Evolutionary conservation across 2,888 invertebrate species (phyloP).

Genomic region (Dexiosoma caninum): DNA sequence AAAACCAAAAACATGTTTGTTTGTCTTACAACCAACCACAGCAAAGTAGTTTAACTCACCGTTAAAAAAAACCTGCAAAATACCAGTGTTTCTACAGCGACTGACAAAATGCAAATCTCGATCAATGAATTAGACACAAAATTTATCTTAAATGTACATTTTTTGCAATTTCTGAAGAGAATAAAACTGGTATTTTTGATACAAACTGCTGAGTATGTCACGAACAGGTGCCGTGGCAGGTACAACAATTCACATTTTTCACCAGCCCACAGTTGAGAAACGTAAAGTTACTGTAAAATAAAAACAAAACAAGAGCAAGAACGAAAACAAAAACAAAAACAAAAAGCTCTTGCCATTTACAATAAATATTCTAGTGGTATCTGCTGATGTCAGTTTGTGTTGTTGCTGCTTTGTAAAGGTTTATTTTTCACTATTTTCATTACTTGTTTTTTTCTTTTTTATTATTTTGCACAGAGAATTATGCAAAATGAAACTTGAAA

Average conservation of each 20-base stretch:
- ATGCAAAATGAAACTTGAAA: slow-evolving; percentile 55
- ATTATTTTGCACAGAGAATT: slow-evolving; percentile 26
- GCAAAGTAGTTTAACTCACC: slow-evolving; percentile 22
- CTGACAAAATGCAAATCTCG: slow-evolving; percentile 55
- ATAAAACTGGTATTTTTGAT: slow-evolving; percentile 42
- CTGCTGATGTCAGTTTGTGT: slow-evolving; percentile 47
- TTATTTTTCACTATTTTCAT: background rate
- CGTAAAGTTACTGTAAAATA: slow-evolving; percentile 47
- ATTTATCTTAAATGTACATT: slow-evolving; percentile 16
- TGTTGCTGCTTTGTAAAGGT: slow-evolving; percentile 22
- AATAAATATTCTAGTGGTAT: slow-evolving; percentile 24
- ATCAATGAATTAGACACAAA: slow-evolving; percentile 41
- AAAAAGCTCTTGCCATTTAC: slow-evolving; percentile 27
- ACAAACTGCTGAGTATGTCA: slow-evolving; percentile 34
- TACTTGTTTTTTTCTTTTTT: background rate
- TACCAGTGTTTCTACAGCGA: slow-evolving; percentile 23
- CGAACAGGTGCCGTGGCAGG: slow-evolving; percentile 53
- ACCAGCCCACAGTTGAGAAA: slow-evolving; percentile 40
- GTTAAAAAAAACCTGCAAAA: slow-evolving; percentile 38
- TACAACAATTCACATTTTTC: slow-evolving; percentile 3
- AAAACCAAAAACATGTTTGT: slow-evolving; percentile 48
- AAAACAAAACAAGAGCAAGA: too few species aligned
- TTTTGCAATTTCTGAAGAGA: slow-evolving; percentile 11
- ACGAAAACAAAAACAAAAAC: slow-evolving; percentile 33
- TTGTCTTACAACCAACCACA: slow-evolving; percentile 4